phyloP scores from a whole-genome alignment of 64 coral and sea anemone species.

The Montipora cactus region DNA sequence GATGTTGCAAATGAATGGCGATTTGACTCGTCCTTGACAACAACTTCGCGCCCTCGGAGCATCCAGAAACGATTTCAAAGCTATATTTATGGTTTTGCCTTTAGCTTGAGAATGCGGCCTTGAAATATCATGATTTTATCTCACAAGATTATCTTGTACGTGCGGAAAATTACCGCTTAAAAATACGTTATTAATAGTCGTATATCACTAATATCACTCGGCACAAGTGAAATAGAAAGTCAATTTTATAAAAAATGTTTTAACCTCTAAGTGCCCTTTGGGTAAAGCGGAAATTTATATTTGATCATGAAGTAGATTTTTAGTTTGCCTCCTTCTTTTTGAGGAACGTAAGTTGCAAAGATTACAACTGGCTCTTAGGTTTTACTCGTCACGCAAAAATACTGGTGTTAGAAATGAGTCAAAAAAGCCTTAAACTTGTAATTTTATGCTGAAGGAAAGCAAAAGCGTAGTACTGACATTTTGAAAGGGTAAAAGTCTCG shows the following conservation, averaged over 20 bases:
- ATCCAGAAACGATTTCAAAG: not conserved
- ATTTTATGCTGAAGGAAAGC: too few relatives aligned
- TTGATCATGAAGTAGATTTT: not conserved
- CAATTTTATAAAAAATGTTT: not conserved
- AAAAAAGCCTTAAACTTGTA: too few relatives aligned
- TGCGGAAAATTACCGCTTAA: not conserved
- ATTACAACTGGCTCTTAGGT: too few relatives aligned
- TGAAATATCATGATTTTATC: not conserved
- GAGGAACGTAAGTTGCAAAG: not conserved
- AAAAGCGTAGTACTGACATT: too few relatives aligned
- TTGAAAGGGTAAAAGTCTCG: too few relatives aligned
- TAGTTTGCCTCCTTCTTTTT: not conserved
- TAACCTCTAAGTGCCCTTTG: not conserved
- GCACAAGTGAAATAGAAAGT: not conserved
- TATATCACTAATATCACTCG: not conserved
- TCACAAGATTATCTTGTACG: slow-evolving; percentile 1
- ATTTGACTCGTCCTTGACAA: slow-evolving; percentile 13
- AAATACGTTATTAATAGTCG: not conserved
- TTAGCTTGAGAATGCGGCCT: not conserved
- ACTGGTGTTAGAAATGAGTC: too few relatives aligned
- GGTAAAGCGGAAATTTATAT: not conserved
- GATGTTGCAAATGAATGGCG: slow-evolving; percentile 66
- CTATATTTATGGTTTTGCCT: not conserved
- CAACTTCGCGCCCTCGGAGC: not conserved
- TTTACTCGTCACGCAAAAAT: too few relatives aligned